Conservation (phyloP, 1,140 invertebrate species). For the Apis dorsata region DNA sequence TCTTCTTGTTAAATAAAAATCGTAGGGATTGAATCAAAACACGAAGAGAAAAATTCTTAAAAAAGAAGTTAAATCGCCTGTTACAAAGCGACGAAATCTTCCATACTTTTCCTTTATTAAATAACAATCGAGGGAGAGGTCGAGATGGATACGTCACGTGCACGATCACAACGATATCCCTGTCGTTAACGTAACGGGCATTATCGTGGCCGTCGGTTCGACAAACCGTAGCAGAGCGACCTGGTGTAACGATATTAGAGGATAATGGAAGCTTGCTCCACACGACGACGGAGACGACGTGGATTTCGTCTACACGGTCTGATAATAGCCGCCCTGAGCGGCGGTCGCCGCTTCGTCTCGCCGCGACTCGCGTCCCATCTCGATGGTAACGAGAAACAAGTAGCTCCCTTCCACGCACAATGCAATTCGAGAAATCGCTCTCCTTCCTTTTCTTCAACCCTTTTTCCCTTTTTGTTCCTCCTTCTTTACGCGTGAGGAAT, state of each 20-base stretch:
- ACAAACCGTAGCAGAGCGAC: slow-evolving; percentile 41
- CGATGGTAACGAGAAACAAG: slow-evolving; percentile 55
- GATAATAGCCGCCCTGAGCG: slow-evolving; percentile 54
- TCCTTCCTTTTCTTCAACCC: slow-evolving; percentile 44
- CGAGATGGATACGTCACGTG: not conserved
- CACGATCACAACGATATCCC: slow-evolving; percentile 52
- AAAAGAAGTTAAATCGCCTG: not conserved
- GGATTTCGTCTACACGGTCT: slow-evolving; percentile 47
- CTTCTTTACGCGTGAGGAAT: not conserved
- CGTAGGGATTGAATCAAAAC: not conserved
- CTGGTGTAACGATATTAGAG: slow-evolving; percentile 59
- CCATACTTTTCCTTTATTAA: slow-evolving; percentile 33
- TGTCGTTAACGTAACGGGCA: slow-evolving; percentile 55
- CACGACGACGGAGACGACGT: slow-evolving; percentile 20
- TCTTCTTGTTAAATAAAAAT: not conserved
- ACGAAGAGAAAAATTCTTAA: too few species aligned
- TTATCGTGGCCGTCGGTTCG: slow-evolving; percentile 54
- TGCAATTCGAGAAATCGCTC: slow-evolving; percentile 61
- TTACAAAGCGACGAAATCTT: too few species aligned
- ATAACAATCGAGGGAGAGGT: slow-evolving; percentile 30
- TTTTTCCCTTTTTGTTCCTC: slow-evolving; percentile 16
- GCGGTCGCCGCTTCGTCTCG: not conserved
- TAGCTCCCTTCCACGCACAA: slow-evolving; percentile 50
- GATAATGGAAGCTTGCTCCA: slow-evolving; percentile 54
- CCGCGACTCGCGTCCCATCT: slow-evolving; percentile 48